Evolutionary conservation across 2,797 vertebrate species (phyloP), one percentile per base, ranked within the genome.

Genomic region (Pipistrellus pygmaeus): DNA sequence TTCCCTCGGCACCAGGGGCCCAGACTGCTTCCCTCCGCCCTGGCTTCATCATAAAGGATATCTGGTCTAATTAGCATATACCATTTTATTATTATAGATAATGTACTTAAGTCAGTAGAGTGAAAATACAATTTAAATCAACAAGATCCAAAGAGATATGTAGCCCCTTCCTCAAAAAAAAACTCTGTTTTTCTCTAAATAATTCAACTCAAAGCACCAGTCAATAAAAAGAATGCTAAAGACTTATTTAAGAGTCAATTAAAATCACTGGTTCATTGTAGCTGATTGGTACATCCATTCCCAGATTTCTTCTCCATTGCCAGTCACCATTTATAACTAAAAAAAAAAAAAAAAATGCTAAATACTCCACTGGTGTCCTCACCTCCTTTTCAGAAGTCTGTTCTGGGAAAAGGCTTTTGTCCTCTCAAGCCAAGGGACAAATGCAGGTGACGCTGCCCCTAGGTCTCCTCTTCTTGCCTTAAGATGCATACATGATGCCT

Each of bases 111-210:
- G 90, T 94, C 46, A 83, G 84, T 51, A 94, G 73, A 94, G 57
- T 89, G 17, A 78, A 95, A 91, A 75, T 71, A 96, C 94, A 92
- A 68, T 91, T 85, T 62, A 89, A 83, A 89, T 92, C 77, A 71
- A 23, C 71, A 91, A 88, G 35, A 90, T 71, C 32, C 68, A 91
- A 55, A 81, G 46, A 86, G 57, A 84, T 80, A 46, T 57, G 3
- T 38, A 72, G 27, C 44, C 82, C 62, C 53, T 93, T 80, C 55
- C 66, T 71, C 80, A 62, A n/a, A 94, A n/a, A 94, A 51, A 91
- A 64, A 78, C 51, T 44, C 66, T 90, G 30, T 64, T 90, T 75
- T 38, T 8, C 82, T 90, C 73, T 88, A 95, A 93, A 88, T 92
- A 95, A 95, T 91, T 91, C 78, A 95, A 93, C 12, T 85, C 38